Percentiles rank a stretch among this genome's conserved stretches.
These are phyloP conservation scores for Amphiura filiformis DNA, from an alignment of 35 echinoderm and acorn worm species.

Conservation along the genomic window DNA sequence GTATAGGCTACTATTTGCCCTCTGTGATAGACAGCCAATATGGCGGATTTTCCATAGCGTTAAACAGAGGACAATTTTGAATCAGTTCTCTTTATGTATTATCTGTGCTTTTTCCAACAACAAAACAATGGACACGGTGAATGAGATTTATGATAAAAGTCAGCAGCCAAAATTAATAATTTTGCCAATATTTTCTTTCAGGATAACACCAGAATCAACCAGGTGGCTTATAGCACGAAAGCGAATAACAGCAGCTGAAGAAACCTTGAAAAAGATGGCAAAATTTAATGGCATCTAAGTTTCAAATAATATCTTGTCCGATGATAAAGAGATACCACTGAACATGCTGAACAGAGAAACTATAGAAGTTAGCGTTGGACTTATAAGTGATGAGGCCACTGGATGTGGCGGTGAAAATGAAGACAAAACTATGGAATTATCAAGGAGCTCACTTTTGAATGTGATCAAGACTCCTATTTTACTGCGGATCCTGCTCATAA, in stretches of 20 bases:
- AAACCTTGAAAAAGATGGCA: slow-evolving; percentile 13
- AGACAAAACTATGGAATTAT: neutral
- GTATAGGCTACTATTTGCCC: no score
- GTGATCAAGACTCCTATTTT: neutral
- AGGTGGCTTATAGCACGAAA: slow-evolving; percentile 15
- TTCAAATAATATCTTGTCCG: neutral
- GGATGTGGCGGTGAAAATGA: neutral
- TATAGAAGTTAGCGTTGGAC: neutral
- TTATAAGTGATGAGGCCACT: no score
- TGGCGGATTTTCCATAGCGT: no score
- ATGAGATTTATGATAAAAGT: no score
- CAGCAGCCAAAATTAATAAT: no score
- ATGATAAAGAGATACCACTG: neutral
- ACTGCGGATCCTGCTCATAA: neutral
- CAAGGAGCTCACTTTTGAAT: neutral
- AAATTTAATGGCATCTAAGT: neutral
- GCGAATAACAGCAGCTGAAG: neutral
- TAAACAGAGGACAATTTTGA: no score
- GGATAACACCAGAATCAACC: slow-evolving; percentile 13
- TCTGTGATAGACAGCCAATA: no score
- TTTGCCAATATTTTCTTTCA: neutral
- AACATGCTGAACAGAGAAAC: neutral
- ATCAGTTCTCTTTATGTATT: no score
- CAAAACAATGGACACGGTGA: no score
- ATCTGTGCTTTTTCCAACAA: no score